Percentiles rank a stretch among this genome's conserved stretches.
phyloP scores from a whole-genome alignment of 2,888 invertebrate genomes.

The Callyntrura sp. region DNA sequence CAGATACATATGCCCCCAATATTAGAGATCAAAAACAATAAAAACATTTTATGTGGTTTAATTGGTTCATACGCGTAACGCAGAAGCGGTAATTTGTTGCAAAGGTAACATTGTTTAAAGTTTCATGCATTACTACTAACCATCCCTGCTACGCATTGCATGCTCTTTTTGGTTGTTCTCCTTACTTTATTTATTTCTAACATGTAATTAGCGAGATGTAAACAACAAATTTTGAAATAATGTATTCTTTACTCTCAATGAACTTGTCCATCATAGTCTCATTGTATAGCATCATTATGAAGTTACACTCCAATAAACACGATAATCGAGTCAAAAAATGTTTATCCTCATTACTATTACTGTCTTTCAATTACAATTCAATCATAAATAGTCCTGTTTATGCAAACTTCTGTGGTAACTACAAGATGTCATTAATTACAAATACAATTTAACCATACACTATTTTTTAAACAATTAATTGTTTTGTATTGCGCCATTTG shows the following conservation, averaged over 20 bases:
- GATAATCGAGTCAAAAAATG: too few relatives aligned
- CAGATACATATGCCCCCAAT: conserved; percentile 37
- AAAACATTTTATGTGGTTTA: not conserved
- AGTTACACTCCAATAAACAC: conserved; percentile 56
- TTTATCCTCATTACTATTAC: too few relatives aligned
- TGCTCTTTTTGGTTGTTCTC: not conserved
- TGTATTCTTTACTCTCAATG: not conserved
- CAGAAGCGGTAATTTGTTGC: conserved; percentile 6
- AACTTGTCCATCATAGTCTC: conserved; percentile 20
- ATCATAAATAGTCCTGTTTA: not conserved
- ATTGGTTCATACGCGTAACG: conserved; percentile 26
- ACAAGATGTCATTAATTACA: not conserved
- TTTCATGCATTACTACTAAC: not conserved
- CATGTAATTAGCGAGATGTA: conserved; percentile 10
- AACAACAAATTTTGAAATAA: too few relatives aligned
- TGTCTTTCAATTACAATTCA: not conserved
- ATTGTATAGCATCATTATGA: not conserved
- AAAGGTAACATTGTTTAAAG: not conserved
- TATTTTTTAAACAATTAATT: too few relatives aligned
- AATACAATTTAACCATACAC: too few relatives aligned
- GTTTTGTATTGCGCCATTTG: too few relatives aligned
- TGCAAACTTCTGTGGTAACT: not conserved
- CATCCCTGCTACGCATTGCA: not conserved
- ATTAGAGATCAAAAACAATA: conserved; percentile 18
- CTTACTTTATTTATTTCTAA: not conserved